A percentile compares a stretch with the other conserved stretches of the same genome.
These are phyloP conservation scores for Macrotrachela quadricornifera DNA, from an alignment of 1,140 invertebrate species.

Conservation along the genomic window DNA sequence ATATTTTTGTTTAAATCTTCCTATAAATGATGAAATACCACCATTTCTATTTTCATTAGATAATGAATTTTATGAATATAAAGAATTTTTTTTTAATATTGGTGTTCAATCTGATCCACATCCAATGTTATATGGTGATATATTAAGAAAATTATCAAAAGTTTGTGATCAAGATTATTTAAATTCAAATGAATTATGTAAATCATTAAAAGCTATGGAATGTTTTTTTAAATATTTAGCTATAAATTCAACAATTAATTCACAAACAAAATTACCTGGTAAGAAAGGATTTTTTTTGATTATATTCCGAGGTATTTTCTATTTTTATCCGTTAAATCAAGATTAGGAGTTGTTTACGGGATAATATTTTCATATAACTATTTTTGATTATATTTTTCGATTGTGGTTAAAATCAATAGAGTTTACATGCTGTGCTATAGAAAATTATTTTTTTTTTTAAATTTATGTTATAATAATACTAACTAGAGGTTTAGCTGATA, in stretches of 20 bases:
- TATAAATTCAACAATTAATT: too few species aligned
- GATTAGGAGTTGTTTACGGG: background rate
- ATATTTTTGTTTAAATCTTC: background rate
- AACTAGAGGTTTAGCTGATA: too few species aligned
- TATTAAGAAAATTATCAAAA: constrained; percentile 6
- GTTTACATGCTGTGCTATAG: too few species aligned
- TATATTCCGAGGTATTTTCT: background rate
- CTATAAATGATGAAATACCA: background rate
- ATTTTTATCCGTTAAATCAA: background rate
- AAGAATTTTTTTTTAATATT: background rate
- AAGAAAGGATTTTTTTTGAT: background rate
- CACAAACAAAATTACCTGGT: background rate
- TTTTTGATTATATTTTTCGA: too few species aligned
- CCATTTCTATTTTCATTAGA: constrained; percentile 6
- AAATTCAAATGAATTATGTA: constrained; percentile 9
- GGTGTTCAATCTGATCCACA: constrained; percentile 1
- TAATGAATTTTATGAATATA: background rate
- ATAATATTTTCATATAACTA: too few species aligned
- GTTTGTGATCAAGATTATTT: constrained; percentile 6
- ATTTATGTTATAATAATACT: too few species aligned
- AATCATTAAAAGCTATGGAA: constrained; percentile 6
- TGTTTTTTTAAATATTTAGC: constrained; percentile 6
- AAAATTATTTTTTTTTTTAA: too few species aligned
- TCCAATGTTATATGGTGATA: constrained; percentile 2
- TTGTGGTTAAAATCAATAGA: too few species aligned